Conservation (phyloP, 2,797 vertebrate species). For the Spheniscus humboldti region DNA sequence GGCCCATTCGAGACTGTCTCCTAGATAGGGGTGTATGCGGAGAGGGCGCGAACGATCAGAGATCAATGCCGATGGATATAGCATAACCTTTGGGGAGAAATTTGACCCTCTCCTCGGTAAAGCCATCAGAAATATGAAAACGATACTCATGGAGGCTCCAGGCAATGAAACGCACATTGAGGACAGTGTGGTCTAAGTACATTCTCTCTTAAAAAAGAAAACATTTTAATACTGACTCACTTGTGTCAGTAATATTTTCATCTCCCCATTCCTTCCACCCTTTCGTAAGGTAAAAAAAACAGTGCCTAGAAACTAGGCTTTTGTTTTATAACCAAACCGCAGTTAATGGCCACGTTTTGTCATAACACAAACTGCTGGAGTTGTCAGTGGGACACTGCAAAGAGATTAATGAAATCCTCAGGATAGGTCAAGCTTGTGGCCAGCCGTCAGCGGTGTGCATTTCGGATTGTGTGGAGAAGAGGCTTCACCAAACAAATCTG, state of each 20-base stretch:
- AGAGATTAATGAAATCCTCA: slow-evolving; percentile 13
- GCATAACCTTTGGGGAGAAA: neutral
- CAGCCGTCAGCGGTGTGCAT: neutral
- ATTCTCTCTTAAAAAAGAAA: slow-evolving; percentile 17
- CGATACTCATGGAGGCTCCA: neutral
- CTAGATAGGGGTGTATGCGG: neutral
- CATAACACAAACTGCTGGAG: slow-evolving; percentile 5
- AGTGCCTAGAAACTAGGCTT: slow-evolving; percentile 14
- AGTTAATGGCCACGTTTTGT: neutral
- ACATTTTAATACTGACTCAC: slow-evolving; percentile 45
- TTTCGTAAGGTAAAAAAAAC: slow-evolving; percentile 26
- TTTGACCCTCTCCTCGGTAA: neutral
- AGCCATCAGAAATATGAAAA: neutral
- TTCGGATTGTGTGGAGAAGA: neutral
- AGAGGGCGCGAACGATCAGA: neutral
- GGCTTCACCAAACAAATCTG: neutral
- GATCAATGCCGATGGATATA: neutral
- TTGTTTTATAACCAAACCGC: neutral
- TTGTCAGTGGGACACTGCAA: neutral
- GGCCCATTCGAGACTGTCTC: neutral
- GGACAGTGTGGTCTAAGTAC: neutral
- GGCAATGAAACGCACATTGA: neutral
- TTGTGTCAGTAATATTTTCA: slow-evolving; percentile 44
- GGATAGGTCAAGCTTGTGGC: slow-evolving; percentile 18
- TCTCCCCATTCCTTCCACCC: slow-evolving; percentile 19